Evolutionary conservation across 2,113 vertebrate species (phyloP).

Genomic region (Seriola rivoliana): DNA sequence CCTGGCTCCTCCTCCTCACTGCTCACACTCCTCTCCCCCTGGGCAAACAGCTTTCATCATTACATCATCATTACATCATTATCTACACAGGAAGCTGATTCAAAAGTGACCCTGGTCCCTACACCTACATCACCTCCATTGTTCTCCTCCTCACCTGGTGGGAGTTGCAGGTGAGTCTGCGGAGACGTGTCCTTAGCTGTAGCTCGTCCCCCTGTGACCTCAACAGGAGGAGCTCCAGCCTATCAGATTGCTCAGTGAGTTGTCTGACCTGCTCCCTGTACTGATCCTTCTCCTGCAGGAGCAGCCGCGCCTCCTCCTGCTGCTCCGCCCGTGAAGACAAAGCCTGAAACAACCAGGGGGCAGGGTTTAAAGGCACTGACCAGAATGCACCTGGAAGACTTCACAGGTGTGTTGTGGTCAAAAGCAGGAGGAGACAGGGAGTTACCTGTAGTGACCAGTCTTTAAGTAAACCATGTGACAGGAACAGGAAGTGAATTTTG

Average conservation of each 20-base stretch:
- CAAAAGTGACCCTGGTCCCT: background rate
- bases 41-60: conserved; percentile 4
- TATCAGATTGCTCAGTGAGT: conserved; percentile 87
- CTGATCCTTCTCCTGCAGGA: conserved; percentile 89
- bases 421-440: no score
- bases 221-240: conserved; percentile 90
- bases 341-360: conserved; percentile 79
- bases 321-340: conserved; percentile 85
- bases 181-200: conserved; percentile 85
- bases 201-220: conserved; percentile 88
- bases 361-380: background rate
- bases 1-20: conserved; percentile 61
- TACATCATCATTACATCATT: conserved; percentile 18
- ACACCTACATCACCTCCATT: background rate
- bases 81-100: no score
- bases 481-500: background rate
- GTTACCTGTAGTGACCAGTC: no score
- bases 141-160: conserved; percentile 67
- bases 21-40: conserved; percentile 63
- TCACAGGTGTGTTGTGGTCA: no score
- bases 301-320: conserved; percentile 85
- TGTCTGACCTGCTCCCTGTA: conserved; percentile 90
- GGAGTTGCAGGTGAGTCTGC: conserved; percentile 75
- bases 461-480: no score
- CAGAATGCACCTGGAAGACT: background rate